These are phyloP conservation scores for Panorpa germanica DNA, from an alignment of 2,888 invertebrate species.

Conservation along the genomic window DNA sequence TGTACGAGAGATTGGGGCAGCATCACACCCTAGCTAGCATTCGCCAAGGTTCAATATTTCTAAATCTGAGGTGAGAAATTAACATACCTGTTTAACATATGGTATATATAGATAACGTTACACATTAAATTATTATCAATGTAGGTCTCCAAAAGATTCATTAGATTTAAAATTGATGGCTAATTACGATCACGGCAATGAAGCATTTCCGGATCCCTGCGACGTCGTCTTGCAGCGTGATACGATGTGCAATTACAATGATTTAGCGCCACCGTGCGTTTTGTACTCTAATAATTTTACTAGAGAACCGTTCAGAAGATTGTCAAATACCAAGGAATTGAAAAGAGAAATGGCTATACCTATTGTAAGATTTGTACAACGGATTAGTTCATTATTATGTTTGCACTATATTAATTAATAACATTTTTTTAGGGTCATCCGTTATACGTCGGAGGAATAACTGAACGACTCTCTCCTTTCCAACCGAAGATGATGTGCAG, in stretches of 20 bases:
- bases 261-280: not conserved
- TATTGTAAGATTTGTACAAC: conserved; percentile 7
- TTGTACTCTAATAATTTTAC: conserved; percentile 16
- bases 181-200: conserved; percentile 45
- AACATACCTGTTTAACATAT: too few relatives aligned
- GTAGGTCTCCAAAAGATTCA: conserved; percentile 41
- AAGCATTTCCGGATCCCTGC: conserved; percentile 39
- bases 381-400: too few relatives aligned
- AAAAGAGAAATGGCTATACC: conserved; percentile 1
- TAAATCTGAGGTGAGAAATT: too few relatives aligned
- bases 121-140: too few relatives aligned
- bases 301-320: not conserved
- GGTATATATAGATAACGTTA: too few relatives aligned
- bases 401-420: too few relatives aligned
- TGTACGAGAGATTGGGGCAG: too few relatives aligned
- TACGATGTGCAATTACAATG: conserved; percentile 38
- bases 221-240: conserved; percentile 49
- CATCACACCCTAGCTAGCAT: too few relatives aligned
- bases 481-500: conserved; percentile 62
- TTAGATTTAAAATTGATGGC: conserved; percentile 47
- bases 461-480: conserved; percentile 43
- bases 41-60: too few relatives aligned
- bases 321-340: not conserved
- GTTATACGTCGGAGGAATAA: conserved; percentile 39
- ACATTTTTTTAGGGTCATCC: conserved; percentile 29